Percentiles rank a stretch among this genome's conserved stretches.
These are phyloP conservation scores for Tenthredo notha DNA, from an alignment of 2,888 invertebrate species.

Conservation along the genomic window DNA sequence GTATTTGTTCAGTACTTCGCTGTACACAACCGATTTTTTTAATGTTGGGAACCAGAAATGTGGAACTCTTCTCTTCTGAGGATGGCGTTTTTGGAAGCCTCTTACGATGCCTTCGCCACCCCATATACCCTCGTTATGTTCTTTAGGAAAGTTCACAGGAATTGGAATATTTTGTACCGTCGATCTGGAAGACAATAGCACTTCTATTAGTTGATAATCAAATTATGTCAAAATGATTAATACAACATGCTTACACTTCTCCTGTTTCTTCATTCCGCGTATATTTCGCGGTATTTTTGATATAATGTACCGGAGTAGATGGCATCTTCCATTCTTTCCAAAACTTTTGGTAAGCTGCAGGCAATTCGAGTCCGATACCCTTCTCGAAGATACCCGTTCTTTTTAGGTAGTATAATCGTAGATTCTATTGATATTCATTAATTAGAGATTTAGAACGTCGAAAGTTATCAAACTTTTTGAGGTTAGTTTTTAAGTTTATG, in stretches of 20 bases:
- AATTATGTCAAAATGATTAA: conserved; percentile 8
- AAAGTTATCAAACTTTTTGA: background rate
- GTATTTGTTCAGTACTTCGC: conserved; percentile 93
- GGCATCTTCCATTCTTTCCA: conserved; percentile 90
- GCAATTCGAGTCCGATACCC: conserved; percentile 86
- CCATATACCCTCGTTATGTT: conserved; percentile 94
- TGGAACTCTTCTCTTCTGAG: conserved; percentile 84
- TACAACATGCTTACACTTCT: conserved; percentile 81
- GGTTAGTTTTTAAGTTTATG: conserved; percentile 8
- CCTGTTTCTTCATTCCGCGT: conserved; percentile 87
- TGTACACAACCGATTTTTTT: conserved; percentile 90
- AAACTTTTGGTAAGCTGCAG: conserved; percentile 91
- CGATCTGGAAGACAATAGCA: conserved; percentile 74
- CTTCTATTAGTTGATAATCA: background rate
- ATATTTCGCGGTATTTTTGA: conserved; percentile 87
- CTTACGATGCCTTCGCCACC: conserved; percentile 97
- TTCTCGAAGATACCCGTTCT: conserved; percentile 64
- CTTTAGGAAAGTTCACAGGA: conserved; percentile 88
- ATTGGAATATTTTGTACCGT: conserved; percentile 89
- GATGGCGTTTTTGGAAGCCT: conserved; percentile 77
- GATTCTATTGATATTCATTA: background rate
- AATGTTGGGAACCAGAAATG: conserved; percentile 94
- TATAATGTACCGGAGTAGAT: conserved; percentile 84
- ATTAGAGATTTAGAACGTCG: background rate
- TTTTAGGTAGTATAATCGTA: conserved; percentile 58